Percentiles rank a stretch among this genome's conserved stretches.
Conservation (phyloP, 2,888 invertebrate genomes). For the Synanthedon formicaeformis region DNA sequence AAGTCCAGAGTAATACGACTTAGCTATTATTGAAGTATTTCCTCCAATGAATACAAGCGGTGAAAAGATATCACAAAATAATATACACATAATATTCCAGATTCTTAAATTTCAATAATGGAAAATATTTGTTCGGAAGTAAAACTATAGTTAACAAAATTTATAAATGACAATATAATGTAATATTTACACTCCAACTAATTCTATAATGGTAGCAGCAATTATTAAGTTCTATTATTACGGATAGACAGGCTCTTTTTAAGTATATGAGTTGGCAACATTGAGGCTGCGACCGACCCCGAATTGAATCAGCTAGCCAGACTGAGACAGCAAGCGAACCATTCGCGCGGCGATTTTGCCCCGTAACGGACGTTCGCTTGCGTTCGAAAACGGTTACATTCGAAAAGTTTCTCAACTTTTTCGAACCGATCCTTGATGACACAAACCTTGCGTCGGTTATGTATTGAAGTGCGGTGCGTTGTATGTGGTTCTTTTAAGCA, state of each 20-base stretch:
- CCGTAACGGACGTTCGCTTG: conserved; percentile 26
- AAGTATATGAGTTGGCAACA: background rate
- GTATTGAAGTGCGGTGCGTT: conserved; percentile 43
- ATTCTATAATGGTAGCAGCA: conserved; percentile 4
- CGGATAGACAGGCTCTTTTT: background rate
- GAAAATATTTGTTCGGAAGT: too few species aligned
- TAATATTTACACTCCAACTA: too few species aligned
- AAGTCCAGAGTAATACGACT: too few species aligned
- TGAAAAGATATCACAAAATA: too few species aligned
- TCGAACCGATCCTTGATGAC: conserved; percentile 34
- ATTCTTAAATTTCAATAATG: too few species aligned
- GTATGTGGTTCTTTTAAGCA: conserved; percentile 31
- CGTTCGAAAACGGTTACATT: conserved; percentile 33
- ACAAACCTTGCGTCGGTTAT: conserved; percentile 26
- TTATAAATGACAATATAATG: too few species aligned
- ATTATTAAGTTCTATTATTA: background rate
- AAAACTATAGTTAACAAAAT: too few species aligned
- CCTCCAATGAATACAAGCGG: too few species aligned
- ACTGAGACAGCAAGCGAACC: conserved; percentile 9
- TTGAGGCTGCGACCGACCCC: background rate
- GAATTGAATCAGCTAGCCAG: too few species aligned
- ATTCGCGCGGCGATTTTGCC: conserved; percentile 52
- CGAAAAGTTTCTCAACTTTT: conserved; percentile 62
- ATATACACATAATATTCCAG: too few species aligned
- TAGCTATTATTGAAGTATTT: too few species aligned